These are phyloP conservation scores for Delia radicum DNA, from an alignment of 1,140 invertebrate species.

Conservation along the genomic window DNA sequence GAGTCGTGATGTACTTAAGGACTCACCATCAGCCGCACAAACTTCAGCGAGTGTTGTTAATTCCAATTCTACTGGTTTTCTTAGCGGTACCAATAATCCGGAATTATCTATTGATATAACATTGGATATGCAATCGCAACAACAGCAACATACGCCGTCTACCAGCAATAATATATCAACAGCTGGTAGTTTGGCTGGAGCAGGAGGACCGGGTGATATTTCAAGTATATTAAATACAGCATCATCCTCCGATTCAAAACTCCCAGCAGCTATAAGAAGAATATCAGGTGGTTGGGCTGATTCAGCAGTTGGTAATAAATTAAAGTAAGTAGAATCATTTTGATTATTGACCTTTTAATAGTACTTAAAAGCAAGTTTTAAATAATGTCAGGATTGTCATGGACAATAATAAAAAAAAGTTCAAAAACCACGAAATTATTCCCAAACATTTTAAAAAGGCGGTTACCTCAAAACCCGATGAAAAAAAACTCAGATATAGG, in stretches of 20 bases:
- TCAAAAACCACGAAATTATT: no score
- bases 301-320: conserved; percentile 58
- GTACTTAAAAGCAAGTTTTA: conserved; percentile 7
- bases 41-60: conserved; percentile 25
- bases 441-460: no score
- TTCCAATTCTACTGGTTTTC: background rate
- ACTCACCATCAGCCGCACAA: conserved; percentile 39
- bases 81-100: conserved; percentile 31
- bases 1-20: conserved; percentile 46
- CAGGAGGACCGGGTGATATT: conserved; percentile 30
- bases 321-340: conserved; percentile 52
- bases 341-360: conserved; percentile 16
- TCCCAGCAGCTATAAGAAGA: conserved; percentile 38
- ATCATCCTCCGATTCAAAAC: conserved; percentile 27
- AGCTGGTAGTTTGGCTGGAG: background rate
- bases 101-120: conserved; percentile 51
- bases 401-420: no score
- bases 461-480: no score
- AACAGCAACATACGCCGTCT: conserved; percentile 18
- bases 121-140: conserved; percentile 38
- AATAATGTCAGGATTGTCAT: background rate
- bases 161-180: background rate
- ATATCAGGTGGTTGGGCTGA: conserved; percentile 52
- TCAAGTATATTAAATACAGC: conserved; percentile 26
- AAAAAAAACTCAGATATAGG: no score